Evolutionary conservation across 2,797 vertebrate species (phyloP).

Genomic region (Discoglossus pictus): DNA sequence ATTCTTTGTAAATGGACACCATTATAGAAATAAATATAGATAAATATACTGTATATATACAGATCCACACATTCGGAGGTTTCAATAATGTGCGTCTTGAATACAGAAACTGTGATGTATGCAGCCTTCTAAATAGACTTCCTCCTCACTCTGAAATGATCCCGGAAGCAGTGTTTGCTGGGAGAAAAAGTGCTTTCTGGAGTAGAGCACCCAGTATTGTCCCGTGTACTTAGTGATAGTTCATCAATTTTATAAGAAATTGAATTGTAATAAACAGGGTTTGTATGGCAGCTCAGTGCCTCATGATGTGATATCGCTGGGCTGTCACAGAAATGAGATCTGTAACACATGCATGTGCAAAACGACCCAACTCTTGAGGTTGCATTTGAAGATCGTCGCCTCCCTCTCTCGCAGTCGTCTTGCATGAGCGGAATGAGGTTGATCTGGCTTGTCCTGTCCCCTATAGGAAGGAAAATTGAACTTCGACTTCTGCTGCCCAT

Average conservation of each 20-base stretch:
- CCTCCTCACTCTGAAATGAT: constrained; percentile 72
- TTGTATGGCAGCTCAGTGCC: constrained; percentile 71
- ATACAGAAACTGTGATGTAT: too few relatives aligned
- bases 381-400: constrained; percentile 59
- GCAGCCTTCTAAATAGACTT: constrained; percentile 87
- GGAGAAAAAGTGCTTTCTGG: constrained; percentile 78
- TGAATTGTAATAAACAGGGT: constrained; percentile 82
- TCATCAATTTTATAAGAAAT: constrained; percentile 81
- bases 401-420: constrained; percentile 69
- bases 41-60: too few relatives aligned
- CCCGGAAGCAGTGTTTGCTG: constrained; percentile 66
- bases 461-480: constrained; percentile 77
- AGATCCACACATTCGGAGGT: too few relatives aligned
- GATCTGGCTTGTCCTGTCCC: constrained; percentile 85
- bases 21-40: too few relatives aligned
- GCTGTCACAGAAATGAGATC: constrained; percentile 73
- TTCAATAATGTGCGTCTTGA: too few relatives aligned
- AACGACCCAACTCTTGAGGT: constrained; percentile 76
- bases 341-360: constrained; percentile 84
- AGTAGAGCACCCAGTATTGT: constrained; percentile 82
- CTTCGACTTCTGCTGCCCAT: constrained; percentile 71
- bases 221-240: constrained; percentile 74
- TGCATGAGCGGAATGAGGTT: constrained; percentile 78
- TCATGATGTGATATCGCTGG: constrained; percentile 66
- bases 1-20: too few relatives aligned